Evolutionary conservation across 2,888 invertebrate genomes (phyloP), one percentile per base, ranked within the genome.

Genomic region (Elysia crispata): DNA sequence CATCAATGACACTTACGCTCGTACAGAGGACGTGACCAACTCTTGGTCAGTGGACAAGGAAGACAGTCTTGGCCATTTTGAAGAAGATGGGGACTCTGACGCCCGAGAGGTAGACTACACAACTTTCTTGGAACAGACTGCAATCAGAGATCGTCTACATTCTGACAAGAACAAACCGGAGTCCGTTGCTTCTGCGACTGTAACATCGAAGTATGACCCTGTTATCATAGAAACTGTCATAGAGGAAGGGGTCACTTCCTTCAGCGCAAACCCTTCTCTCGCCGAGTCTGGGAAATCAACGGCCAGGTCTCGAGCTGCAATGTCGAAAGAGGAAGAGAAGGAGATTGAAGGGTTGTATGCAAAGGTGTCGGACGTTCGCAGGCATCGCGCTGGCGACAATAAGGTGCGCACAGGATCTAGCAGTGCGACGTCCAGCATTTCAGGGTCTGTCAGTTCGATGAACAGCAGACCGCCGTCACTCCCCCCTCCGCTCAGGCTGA

Each of bases 91-190:
- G 18, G 79, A 79, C 33, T 57, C 70, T 6, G 80, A 80, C 33
- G 83, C 81, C 31, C 30, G 57, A 0, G 72, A 72, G 30, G 49
- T 83, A 67, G 83, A 83, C 33, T 83, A 83, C 67, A 78, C 81
- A 57, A 80, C 81, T 1, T 83, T 83, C 67, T 67, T 83, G 62
- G 75, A 81, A 67, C 73, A 77, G 3, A 60, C 76, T 23, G 60
- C 78, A 15, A 30, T 70, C 11, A 60, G 23, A 25, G 66, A 79
- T 25, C 6, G 23, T 6, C 5, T 8, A 15, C 60, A 60, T 5
- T 28, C 30, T 3, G 5, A 28, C 30, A 25, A 23, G 18, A 25
- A 6, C 25, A 66, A 5, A 6, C 18, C 25, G 6, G 3, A 1
- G 5, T 28, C 23, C 1, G 31, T 5, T 25, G 23, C 23, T 20